These are phyloP conservation scores for Tapirus terrestris DNA, from an alignment of 2,113 vertebrate species.

Conservation along the genomic window DNA sequence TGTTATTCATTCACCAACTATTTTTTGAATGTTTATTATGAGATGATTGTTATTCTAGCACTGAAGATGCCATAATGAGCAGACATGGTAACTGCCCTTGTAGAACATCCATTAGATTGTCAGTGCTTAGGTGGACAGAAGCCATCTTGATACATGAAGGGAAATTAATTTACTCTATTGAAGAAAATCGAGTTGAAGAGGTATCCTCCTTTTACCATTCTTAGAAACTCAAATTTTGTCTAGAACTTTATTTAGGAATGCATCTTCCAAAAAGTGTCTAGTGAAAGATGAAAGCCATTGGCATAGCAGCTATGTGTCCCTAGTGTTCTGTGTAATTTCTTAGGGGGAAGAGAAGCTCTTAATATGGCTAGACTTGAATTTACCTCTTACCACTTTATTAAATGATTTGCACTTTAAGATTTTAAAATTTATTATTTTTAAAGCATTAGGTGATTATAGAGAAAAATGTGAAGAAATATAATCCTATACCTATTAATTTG, in stretches of 20 bases:
- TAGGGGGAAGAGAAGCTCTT: neutral
- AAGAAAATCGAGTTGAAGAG: neutral
- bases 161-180: neutral
- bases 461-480: neutral
- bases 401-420: neutral
- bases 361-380: neutral
- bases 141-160: neutral
- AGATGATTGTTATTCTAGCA: neutral
- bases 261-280: neutral
- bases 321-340: neutral
- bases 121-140: neutral
- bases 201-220: neutral
- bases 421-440: neutral
- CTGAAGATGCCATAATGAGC: neutral
- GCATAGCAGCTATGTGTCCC: neutral
- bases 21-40: neutral
- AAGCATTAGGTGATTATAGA: neutral
- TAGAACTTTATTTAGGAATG: neutral
- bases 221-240: neutral
- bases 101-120: neutral
- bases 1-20: neutral
- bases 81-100: neutral
- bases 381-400: neutral
- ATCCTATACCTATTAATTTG: neutral
- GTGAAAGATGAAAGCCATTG: neutral